These are phyloP conservation scores for Protophormia terraenovae DNA, from an alignment of 2,888 invertebrate genomes.

Conservation along the genomic window DNA sequence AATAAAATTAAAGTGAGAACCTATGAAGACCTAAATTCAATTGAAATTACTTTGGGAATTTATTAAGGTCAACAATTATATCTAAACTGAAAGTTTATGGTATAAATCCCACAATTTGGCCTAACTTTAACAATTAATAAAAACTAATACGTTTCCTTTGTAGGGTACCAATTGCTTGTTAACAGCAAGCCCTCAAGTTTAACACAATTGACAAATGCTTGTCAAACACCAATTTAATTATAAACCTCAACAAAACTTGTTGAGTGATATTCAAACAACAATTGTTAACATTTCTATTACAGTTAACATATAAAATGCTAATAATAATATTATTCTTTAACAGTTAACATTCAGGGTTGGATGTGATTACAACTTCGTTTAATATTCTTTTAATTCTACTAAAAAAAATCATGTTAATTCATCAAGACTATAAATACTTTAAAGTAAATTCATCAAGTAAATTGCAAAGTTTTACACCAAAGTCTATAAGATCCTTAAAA, in stretches of 20 bases:
- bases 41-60: too few species aligned
- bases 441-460: background rate
- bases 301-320: background rate
- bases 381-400: too few species aligned
- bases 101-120: too few species aligned
- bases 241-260: background rate
- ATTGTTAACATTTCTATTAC: background rate
- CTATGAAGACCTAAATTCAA: too few species aligned
- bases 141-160: background rate
- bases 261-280: conserved; percentile 2
- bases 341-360: background rate
- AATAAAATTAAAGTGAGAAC: too few species aligned
- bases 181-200: background rate
- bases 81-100: too few species aligned
- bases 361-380: background rate
- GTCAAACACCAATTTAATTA: background rate
- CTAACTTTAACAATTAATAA: too few species aligned
- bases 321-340: background rate
- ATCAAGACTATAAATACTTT: conserved; percentile 8
- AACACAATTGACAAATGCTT: conserved; percentile 15
- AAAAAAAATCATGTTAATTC: background rate
- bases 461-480: conserved; percentile 1
- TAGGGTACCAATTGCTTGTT: background rate
- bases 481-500: background rate
- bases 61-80: too few species aligned